Base-by-base conservation (phyloP, 2,888 invertebrate genomes). In the Netelia inedita region DNA sequence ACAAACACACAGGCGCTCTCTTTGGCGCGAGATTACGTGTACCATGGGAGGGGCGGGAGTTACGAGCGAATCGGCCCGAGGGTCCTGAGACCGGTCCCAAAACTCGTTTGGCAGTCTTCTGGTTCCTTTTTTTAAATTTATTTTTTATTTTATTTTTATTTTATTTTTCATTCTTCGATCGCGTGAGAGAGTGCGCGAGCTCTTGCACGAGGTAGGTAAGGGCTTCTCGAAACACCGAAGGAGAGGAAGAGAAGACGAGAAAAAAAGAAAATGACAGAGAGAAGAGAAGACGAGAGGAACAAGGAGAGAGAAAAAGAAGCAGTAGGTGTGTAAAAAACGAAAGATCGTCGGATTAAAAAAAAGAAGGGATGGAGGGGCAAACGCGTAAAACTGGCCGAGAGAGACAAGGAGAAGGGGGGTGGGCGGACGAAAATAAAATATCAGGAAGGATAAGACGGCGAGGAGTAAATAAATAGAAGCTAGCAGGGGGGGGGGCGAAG, bases 151-250 rank as follows among this genome's bases (percentile, higher is more conserved):
- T 41, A 11, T 21, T 59, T 75, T 55, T 69, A 9, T 80, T 55
- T 79, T 43, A 23, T 68, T 80, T 81, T 65, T 83, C 50, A 59
- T 68, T 76, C 57, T 57, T 73, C 69, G 81, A 84, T 84, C 81
- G 81, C 78, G 81, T 84, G 84, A 84, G 84, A 84, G 84, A 84
- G 66, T 78, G 69, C 81, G 72, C 73, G 73, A 69, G 81, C 69
- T 74, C 78, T 78, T 75, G 79, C 82, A 82, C 85, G 80, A 82
- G 81, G 74, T 83, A 86, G 83, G 80, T 85, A 87, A 85, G 85
- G 87, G 83, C 83, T 78, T 55, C 19, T 19, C 69, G 72, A 55
- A 78, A 82, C 68, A 65, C 83, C 82, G 71, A 78, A 19, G 55
- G 68, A 69, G 78, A 59, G 59, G 14, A 46, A 72, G 61, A 75